phyloP scores from a whole-genome alignment of 2,888 invertebrate genomes.

The Anarsia innoxiella region DNA sequence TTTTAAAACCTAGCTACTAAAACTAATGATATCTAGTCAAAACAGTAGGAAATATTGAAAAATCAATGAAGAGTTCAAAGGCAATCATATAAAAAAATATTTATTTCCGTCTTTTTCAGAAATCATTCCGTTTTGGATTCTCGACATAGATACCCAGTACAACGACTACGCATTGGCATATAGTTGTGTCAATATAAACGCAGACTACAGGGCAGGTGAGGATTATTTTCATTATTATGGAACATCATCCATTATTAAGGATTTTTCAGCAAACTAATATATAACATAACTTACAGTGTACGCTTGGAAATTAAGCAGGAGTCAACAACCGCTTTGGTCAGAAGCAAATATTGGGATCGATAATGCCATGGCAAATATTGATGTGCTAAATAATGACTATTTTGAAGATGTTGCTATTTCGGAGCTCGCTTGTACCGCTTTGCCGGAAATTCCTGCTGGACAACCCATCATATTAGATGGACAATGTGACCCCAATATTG shows the following conservation, averaged over 20 bases:
- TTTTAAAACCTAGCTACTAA: too few species aligned
- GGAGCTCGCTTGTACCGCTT: slow-evolving; percentile 45
- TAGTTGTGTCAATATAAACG: slow-evolving; percentile 31
- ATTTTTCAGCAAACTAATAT: too few species aligned
- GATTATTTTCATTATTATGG: slow-evolving; percentile 14
- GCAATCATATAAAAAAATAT: too few species aligned
- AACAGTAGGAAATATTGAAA: too few species aligned
- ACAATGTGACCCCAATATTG: slow-evolving; percentile 43
- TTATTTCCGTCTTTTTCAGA: too few species aligned
- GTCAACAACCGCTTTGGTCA: slow-evolving; percentile 24
- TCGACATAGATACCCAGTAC: slow-evolving; percentile 36
- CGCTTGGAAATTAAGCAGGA: slow-evolving; percentile 60
- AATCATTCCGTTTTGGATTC: slow-evolving; percentile 39
- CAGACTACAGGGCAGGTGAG: slow-evolving; percentile 48
- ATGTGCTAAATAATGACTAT: slow-evolving; percentile 39
- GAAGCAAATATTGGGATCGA: slow-evolving; percentile 31
- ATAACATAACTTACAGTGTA: slow-evolving; percentile 48
- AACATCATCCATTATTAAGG: too few species aligned
- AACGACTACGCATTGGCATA: slow-evolving; percentile 33
- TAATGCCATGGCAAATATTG: slow-evolving; percentile 26
- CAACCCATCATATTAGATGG: slow-evolving; percentile 45
- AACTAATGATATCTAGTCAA: too few species aligned
- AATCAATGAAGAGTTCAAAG: too few species aligned
- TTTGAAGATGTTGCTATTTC: slow-evolving; percentile 45
- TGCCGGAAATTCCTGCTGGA: slow-evolving; percentile 40